Conservation (phyloP, 2,797 vertebrate genomes). For the Malacoctenus gilli region DNA sequence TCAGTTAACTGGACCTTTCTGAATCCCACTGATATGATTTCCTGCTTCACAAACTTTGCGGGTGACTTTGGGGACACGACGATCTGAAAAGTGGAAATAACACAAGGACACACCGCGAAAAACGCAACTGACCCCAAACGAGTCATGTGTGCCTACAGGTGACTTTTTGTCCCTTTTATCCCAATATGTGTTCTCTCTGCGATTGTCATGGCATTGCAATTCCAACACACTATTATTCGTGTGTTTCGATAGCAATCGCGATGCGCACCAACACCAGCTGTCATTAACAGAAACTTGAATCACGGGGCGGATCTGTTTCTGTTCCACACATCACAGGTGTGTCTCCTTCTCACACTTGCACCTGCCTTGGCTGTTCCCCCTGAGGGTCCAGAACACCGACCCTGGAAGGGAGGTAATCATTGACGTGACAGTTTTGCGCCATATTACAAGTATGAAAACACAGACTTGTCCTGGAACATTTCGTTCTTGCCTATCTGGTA, state of each 20-base stretch:
- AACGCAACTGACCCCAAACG: not conserved
- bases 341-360: constrained; percentile 1
- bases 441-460: constrained; percentile 61
- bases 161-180: no score
- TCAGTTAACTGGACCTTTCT: constrained; percentile 46
- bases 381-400: constrained; percentile 1
- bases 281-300: no score
- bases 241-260: no score
- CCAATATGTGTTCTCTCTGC: no score
- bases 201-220: no score
- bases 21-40: constrained; percentile 35
- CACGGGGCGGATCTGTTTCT: no score
- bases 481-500: constrained; percentile 51
- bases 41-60: constrained; percentile 25
- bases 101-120: not conserved
- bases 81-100: not conserved
- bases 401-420: constrained; percentile 67
- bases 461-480: constrained; percentile 52
- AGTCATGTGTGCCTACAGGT: not conserved
- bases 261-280: no score
- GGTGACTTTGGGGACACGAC: not conserved
- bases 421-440: constrained; percentile 50
- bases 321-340: not conserved
- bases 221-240: no score
- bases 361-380: not conserved